Evolutionary conservation across 2,888 invertebrate species (phyloP), one percentile per base, ranked within the genome.

Genomic region (Caenorhabditis virilis): DNA sequence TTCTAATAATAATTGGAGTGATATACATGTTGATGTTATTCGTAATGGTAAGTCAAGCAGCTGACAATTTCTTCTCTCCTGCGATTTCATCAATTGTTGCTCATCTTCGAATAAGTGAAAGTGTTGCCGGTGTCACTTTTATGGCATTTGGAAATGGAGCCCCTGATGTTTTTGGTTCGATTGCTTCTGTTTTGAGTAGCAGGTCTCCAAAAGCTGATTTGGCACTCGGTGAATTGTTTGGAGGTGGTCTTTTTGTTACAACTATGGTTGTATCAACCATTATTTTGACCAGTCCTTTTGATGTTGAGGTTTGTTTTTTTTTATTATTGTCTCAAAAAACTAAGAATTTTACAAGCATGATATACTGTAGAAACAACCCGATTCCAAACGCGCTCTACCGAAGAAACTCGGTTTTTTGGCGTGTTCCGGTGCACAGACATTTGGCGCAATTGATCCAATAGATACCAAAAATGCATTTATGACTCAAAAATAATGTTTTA

Each of bases 61-160:
- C 79, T 26, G 80, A 81, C 58, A 73, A 79, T 38, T 80, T 73
- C 43, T 76, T 74, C 74, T 85, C 85, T 59, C 84, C 85, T 18
- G 79, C 84, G 15, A 78, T 86, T 54, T 80, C 84, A 3, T 84
- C 85, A n/a, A 86, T 86, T 26, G 84, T 85, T 4, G 80, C 83
- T 49, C 84, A 85, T 18, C 62, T 86, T 54, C 76, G 80, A 35
- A 83, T 86, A 48, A 84, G 84, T 65, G 85, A 86, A 72, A 86
- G 85, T 64, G 80, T 86, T 47, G 86, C 86, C 53, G 89, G 89
- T 2, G 89, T 89, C 7, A 89, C 89, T 18, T 86, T 90, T 69
- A 79, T 89, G 70, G 89, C 89, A 0, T 88, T 89, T 80, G 89
- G 89, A 25, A 90, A 90, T 79, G 89, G 89, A 36, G 88, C 89